phyloP scores from a whole-genome alignment of 1,140 invertebrate genomes.

The Drosophila pachea region DNA sequence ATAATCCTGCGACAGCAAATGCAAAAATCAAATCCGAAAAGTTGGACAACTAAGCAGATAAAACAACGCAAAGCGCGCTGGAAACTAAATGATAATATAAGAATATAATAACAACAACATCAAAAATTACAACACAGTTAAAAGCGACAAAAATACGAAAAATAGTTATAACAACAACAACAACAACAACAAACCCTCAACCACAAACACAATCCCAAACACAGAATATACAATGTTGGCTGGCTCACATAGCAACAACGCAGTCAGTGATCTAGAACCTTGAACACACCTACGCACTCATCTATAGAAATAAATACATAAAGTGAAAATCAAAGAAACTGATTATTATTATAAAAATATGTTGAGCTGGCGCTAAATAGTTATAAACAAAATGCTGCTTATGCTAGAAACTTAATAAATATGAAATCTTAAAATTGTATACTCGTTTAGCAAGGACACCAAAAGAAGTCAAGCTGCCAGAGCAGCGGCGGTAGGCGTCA shows the following conservation, averaged over 20 bases:
- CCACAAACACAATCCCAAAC: no score
- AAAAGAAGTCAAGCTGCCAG: conserved; percentile 32
- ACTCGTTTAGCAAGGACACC: conserved; percentile 75
- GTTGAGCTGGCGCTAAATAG: conserved; percentile 40
- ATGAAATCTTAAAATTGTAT: conserved; percentile 65
- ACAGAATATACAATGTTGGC: conserved; percentile 22
- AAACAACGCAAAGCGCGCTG: conserved; percentile 55
- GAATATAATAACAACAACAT: conserved; percentile 12
- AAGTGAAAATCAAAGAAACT: conserved; percentile 37
- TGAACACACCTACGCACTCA: not conserved
- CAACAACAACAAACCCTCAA: conserved; percentile 13
- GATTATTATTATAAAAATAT: conserved; percentile 22
- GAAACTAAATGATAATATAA: conserved; percentile 39
- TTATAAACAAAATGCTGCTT: conserved; percentile 37
- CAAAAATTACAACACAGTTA: conserved; percentile 13
- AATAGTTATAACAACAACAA: conserved; percentile 24
- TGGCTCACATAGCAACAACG: conserved; percentile 26
- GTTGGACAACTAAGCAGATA: conserved; percentile 57
- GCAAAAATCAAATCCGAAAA: conserved; percentile 65
- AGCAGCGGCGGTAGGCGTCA: conserved; percentile 10
- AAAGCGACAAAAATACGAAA: conserved; percentile 38
- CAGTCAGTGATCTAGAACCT: conserved; percentile 9
- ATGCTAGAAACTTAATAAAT: conserved; percentile 62
- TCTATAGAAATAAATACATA: conserved; percentile 12
- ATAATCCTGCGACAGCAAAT: conserved; percentile 77